A percentile compares a stretch with the other conserved stretches of the same genome.
Conservation (phyloP, 2,113 vertebrate species). For the Hassar affinis region DNA sequence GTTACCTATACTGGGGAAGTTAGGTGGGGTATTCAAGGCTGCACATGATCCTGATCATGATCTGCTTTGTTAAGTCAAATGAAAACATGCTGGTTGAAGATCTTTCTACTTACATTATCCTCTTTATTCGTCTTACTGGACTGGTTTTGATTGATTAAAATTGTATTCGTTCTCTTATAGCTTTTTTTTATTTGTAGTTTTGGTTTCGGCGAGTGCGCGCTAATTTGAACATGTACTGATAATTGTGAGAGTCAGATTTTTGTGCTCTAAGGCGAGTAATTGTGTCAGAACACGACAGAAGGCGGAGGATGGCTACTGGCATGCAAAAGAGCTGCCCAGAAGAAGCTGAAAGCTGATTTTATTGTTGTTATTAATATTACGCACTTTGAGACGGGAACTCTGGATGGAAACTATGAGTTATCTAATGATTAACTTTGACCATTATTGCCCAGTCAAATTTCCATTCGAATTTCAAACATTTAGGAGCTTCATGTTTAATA, state of each 20-base stretch:
- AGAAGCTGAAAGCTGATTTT: conserved; percentile 59
- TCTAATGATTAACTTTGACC: not conserved
- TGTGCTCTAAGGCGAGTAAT: not conserved
- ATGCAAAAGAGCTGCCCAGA: conserved; percentile 57
- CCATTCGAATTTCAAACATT: not conserved
- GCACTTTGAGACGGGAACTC: not conserved
- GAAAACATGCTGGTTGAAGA: not conserved
- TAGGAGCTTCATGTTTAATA: too few species aligned
- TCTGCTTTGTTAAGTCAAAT: conserved; percentile 18
- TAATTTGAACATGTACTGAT: not conserved
- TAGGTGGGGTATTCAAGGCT: not conserved
- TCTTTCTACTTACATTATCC: conserved; percentile 22
- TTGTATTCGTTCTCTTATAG: not conserved
- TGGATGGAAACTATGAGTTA: too few species aligned
- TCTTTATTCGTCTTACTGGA: not conserved
- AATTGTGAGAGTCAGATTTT: not conserved
- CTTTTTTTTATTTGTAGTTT: not conserved
- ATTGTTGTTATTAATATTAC: conserved; percentile 61
- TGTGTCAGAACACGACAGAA: conserved; percentile 47
- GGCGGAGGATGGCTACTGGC: conserved; percentile 52
- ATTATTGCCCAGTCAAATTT: too few species aligned
- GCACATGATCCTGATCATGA: not conserved
- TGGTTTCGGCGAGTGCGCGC: not conserved
- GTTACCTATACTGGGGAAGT: not conserved
- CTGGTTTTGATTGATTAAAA: not conserved